Conservation (phyloP, 2,113 vertebrate species). For the Ondatra zibethicus region DNA sequence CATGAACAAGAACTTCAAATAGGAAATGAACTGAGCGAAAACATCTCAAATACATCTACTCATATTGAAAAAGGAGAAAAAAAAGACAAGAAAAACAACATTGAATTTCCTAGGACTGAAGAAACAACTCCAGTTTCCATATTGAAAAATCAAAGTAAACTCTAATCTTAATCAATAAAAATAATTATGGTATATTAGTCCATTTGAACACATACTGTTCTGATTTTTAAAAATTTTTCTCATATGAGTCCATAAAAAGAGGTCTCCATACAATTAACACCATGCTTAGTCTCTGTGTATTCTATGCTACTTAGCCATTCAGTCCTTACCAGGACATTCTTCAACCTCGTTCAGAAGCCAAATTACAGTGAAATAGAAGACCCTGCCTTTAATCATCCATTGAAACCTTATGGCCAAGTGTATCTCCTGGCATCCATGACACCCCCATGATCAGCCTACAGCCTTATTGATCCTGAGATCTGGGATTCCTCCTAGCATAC, state of each 20-base stretch:
- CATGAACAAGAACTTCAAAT: background rate
- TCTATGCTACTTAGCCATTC: background rate
- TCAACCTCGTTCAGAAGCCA: background rate
- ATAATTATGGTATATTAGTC: constrained; percentile 45
- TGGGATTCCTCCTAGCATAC: background rate
- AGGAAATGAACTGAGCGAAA: background rate
- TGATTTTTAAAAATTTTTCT: background rate
- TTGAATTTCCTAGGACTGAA: constrained; percentile 19
- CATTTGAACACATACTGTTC: constrained; percentile 1
- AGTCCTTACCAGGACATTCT: background rate
- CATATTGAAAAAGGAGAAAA: background rate
- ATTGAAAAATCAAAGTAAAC: constrained; percentile 51
- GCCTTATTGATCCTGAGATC: background rate
- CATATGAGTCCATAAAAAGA: background rate
- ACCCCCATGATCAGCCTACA: background rate
- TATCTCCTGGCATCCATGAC: background rate
- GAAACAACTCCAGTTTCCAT: constrained; percentile 19
- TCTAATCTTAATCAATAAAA: constrained; percentile 60
- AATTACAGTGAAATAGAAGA: background rate
- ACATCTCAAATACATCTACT: background rate
- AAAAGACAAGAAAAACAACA: background rate
- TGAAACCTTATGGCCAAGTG: background rate
- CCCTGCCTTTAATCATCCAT: background rate
- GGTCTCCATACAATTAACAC: background rate
- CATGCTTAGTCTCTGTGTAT: background rate